Conservation (phyloP, 2,888 invertebrate genomes). For the Lepetodrilus schrolli region DNA sequence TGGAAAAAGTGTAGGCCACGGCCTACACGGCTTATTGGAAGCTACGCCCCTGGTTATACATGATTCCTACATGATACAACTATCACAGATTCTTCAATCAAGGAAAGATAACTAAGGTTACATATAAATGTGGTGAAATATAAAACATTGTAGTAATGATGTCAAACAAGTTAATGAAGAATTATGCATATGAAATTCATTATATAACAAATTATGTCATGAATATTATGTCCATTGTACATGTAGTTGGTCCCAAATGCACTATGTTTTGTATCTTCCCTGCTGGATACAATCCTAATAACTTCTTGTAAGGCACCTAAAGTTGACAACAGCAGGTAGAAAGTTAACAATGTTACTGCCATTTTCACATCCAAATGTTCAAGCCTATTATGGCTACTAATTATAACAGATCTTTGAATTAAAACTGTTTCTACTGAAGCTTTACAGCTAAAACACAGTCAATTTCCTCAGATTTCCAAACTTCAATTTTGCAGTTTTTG, state of each 20-base stretch:
- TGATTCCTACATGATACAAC: not conserved
- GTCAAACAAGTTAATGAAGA: not conserved
- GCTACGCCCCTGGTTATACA: not conserved
- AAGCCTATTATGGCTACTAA: too few relatives aligned
- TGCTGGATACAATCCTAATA: not conserved
- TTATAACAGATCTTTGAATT: too few relatives aligned
- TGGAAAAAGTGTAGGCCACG: too few relatives aligned
- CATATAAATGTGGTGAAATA: not conserved
- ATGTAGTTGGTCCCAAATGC: not conserved
- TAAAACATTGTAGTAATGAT: not conserved
- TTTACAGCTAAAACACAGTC: too few relatives aligned
- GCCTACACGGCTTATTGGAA: not conserved
- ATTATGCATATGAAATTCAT: not conserved
- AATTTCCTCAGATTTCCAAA: too few relatives aligned
- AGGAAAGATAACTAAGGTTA: not conserved
- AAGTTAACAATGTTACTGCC: too few relatives aligned
- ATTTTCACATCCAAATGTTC: too few relatives aligned
- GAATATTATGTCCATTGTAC: not conserved
- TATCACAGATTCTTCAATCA: constrained; percentile 17
- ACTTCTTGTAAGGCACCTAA: too few relatives aligned
- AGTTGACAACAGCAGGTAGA: too few relatives aligned
- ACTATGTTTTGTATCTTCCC: not conserved
- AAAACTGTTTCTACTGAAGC: too few relatives aligned
- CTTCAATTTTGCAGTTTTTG: too few relatives aligned
- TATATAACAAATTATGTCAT: constrained; percentile 2